A percentile compares a stretch with the other conserved stretches of the same genome.
These are phyloP conservation scores for Chelon auratus DNA, from an alignment of 2,797 vertebrate genomes.

Conservation along the genomic window DNA sequence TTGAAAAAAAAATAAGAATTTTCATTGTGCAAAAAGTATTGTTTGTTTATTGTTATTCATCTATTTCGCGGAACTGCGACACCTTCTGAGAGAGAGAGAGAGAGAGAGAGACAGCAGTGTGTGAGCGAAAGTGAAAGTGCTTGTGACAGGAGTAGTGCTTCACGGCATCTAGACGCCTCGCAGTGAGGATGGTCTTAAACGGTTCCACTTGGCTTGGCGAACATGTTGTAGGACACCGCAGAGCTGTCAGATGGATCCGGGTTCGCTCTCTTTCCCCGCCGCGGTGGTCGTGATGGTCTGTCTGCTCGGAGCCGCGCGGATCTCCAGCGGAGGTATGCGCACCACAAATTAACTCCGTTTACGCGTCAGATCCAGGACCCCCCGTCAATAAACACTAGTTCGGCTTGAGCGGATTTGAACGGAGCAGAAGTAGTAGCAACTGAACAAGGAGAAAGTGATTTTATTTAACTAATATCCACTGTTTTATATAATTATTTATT, in stretches of 20 bases:
- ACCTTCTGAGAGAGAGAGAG: too few species aligned
- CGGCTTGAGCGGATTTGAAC: too few species aligned
- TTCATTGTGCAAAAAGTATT: too few species aligned
- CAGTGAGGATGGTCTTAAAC: slow-evolving; percentile 15
- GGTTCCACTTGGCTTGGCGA: fast-evolving
- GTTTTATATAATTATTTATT: too few species aligned
- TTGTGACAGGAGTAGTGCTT: fast-evolving
- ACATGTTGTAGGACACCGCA: not conserved
- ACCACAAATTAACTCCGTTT: not conserved
- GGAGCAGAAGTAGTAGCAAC: too few species aligned
- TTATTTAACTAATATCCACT: not conserved
- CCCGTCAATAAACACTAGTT: too few species aligned
- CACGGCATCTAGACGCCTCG: fast-evolving
- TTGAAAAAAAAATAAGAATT: too few species aligned
- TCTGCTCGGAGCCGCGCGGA: slow-evolving; percentile 2
- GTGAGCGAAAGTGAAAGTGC: slow-evolving; percentile 54
- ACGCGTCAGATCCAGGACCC: not conserved
- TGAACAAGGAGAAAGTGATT: not conserved
- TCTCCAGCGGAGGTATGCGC: slow-evolving; percentile 47
- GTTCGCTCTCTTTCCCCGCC: not conserved
- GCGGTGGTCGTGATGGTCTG: not conserved
- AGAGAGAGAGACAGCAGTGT: not conserved
- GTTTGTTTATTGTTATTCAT: too few species aligned
- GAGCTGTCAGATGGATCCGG: slow-evolving; percentile 57
- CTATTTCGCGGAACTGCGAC: too few species aligned